These are phyloP conservation scores for Apamea crenata DNA, from an alignment of 2,888 invertebrate species.

Conservation along the genomic window DNA sequence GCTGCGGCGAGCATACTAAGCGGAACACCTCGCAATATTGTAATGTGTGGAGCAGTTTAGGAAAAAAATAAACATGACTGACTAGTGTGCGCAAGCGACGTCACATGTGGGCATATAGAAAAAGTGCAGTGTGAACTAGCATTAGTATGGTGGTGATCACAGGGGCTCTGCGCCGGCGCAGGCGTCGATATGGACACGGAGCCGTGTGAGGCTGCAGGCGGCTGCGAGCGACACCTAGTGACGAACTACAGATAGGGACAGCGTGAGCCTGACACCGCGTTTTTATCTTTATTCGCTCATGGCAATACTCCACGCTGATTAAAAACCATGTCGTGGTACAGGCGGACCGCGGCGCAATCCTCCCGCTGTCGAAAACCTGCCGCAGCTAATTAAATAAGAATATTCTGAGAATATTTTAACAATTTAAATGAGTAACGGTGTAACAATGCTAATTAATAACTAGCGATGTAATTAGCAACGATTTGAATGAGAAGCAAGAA, in stretches of 20 bases:
- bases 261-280: constrained; percentile 6
- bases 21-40: not conserved
- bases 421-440: constrained; percentile 68
- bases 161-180: not conserved
- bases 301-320: not conserved
- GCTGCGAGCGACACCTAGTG: not conserved
- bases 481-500: constrained; percentile 60
- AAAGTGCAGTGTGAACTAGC: not conserved
- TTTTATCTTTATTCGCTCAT: not conserved
- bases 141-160: not conserved
- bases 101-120: not conserved
- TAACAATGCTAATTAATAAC: constrained; percentile 65
- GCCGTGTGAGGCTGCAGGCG: constrained; percentile 10
- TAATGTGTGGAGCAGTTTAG: not conserved
- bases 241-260: not conserved
- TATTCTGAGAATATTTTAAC: constrained; percentile 68
- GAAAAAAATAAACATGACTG: not conserved
- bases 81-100: not conserved
- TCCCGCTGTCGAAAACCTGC: constrained; percentile 52
- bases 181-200: not conserved
- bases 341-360: constrained; percentile 23
- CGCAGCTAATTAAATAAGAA: constrained; percentile 62
- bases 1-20: constrained; percentile 34
- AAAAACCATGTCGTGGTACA: not conserved
- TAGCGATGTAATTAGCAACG: constrained; percentile 61